phyloP scores from a whole-genome alignment of 2,888 invertebrate genomes.

The Melipona bicolor region DNA sequence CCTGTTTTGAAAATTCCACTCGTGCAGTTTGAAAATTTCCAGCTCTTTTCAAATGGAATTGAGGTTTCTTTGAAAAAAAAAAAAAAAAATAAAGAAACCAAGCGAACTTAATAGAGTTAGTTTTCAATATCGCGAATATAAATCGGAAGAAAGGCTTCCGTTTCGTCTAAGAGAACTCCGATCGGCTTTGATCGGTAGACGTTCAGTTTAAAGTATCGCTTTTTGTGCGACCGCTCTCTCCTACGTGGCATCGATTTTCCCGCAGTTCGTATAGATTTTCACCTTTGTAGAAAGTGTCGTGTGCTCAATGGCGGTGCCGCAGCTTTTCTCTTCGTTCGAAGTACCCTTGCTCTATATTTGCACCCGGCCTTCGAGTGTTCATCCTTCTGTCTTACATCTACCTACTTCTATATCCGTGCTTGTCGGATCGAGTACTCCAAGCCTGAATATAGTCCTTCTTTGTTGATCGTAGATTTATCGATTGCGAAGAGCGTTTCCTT shows the following conservation, averaged over 20 bases:
- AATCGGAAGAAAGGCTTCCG: not conserved
- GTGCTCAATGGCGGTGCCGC: constrained; percentile 42
- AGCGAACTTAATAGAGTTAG: not conserved
- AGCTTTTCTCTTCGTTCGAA: constrained; percentile 53
- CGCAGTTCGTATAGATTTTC: constrained; percentile 47
- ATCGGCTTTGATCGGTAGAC: constrained; percentile 34
- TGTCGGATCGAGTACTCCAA: constrained; percentile 17
- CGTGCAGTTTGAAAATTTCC: not conserved
- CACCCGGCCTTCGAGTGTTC: constrained; percentile 48
- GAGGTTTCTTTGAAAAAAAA: not conserved
- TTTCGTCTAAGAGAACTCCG: constrained; percentile 5
- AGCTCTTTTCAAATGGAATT: not conserved
- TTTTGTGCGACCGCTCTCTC: constrained; percentile 11
- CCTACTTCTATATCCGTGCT: constrained; percentile 33
- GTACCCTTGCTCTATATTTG: constrained; percentile 63
- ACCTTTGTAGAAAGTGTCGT: constrained; percentile 49
- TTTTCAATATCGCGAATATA: not conserved
- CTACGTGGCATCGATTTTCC: constrained; percentile 52
- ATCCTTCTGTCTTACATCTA: constrained; percentile 41
- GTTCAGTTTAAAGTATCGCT: constrained; percentile 8
- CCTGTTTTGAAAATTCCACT: not conserved
- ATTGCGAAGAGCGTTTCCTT: constrained; percentile 2
- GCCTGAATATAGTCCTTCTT: constrained; percentile 1
- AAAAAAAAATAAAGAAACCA: not conserved
- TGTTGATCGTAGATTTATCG: constrained; percentile 23